Conservation (phyloP, 2,113 vertebrate species). For the Puffinus mauretanicus region DNA sequence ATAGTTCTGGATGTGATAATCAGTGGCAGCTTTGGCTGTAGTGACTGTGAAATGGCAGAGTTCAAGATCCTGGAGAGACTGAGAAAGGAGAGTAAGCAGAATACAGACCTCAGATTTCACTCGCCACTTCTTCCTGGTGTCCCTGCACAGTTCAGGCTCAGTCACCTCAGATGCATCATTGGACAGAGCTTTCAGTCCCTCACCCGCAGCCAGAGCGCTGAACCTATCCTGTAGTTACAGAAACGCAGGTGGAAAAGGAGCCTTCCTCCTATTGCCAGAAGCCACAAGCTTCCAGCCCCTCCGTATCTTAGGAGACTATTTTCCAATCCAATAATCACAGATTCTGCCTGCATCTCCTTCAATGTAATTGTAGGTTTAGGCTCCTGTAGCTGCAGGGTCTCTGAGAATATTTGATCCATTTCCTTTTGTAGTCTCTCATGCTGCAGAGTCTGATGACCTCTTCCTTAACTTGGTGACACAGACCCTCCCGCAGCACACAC, state of each 20-base stretch:
- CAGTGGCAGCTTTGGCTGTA: neutral
- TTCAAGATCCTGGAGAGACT: neutral
- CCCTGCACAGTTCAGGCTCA: neutral
- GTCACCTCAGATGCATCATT: neutral
- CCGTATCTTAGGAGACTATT: neutral
- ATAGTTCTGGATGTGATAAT: neutral
- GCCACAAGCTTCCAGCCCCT: neutral
- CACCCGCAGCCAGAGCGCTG: neutral
- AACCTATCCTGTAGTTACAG: neutral
- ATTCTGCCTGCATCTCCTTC: neutral
- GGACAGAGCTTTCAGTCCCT: neutral
- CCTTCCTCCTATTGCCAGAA: neutral
- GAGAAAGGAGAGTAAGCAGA: neutral
- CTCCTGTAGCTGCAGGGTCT: neutral
- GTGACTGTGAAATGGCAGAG: neutral
- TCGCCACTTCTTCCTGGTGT: neutral
- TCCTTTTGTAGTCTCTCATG: neutral
- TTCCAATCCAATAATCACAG: neutral
- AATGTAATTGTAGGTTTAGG: neutral
- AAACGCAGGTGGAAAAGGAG: neutral
- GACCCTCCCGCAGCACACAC: neutral
- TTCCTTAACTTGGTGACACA: neutral
- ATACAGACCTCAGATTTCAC: neutral
- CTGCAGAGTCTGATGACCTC: neutral
- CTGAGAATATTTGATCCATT: neutral